phyloP scores from a whole-genome alignment of 1,140 invertebrate species.

The Drosophila funebris region DNA sequence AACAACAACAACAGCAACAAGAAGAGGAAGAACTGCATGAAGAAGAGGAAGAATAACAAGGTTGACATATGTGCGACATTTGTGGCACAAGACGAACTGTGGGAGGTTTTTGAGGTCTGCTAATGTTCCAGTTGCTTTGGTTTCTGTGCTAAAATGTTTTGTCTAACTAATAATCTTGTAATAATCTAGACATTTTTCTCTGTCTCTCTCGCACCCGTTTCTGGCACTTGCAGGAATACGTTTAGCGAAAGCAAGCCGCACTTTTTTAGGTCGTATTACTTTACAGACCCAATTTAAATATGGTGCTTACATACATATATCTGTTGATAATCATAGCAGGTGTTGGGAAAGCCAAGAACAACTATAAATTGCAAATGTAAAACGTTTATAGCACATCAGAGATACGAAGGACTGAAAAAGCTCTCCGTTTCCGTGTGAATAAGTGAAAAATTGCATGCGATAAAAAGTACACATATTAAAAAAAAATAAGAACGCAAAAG shows the following conservation, averaged over 20 bases:
- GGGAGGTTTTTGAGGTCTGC: slow-evolving; percentile 37
- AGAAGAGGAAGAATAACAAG: slow-evolving; percentile 4
- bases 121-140: slow-evolving; percentile 81
- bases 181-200: slow-evolving; percentile 58
- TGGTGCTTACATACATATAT: not conserved
- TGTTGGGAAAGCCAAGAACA: slow-evolving; percentile 11
- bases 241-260: slow-evolving; percentile 12
- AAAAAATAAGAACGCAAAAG: not conserved
- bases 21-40: not conserved
- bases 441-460: slow-evolving; percentile 43
- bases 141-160: slow-evolving; percentile 80
- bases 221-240: slow-evolving; percentile 11
- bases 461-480: slow-evolving; percentile 8
- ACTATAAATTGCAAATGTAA: slow-evolving; percentile 43
- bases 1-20: slow-evolving; percentile 20
- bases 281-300: slow-evolving; percentile 59
- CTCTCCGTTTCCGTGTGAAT: slow-evolving; percentile 17
- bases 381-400: slow-evolving; percentile 61
- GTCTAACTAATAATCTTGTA: slow-evolving; percentile 77
- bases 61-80: slow-evolving; percentile 76
- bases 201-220: not conserved
- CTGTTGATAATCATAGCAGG: slow-evolving; percentile 39
- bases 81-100: slow-evolving; percentile 56
- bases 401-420: slow-evolving; percentile 44
- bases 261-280: slow-evolving; percentile 27